A percentile compares a stretch with the other conserved stretches of the same genome.
These are phyloP conservation scores for Drosophila melanosoma DNA, from an alignment of 2,888 invertebrate genomes.

Conservation along the genomic window DNA sequence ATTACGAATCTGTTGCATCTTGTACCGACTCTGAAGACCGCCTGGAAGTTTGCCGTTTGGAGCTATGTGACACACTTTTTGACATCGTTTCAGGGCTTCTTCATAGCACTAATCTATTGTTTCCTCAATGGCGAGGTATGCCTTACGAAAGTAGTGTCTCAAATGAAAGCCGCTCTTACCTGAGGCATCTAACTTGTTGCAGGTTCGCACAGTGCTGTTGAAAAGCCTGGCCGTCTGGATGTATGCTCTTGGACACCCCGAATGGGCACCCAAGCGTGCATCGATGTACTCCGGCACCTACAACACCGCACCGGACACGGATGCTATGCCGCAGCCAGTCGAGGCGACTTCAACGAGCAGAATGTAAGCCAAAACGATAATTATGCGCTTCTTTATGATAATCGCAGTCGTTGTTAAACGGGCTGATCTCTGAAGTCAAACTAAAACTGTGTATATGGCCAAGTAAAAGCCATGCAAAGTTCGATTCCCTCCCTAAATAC, in stretches of 20 bases:
- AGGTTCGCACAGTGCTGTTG: constrained; percentile 85
- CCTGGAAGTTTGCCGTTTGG: constrained; percentile 91
- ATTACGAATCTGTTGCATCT: constrained; percentile 92
- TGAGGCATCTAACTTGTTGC: neutral
- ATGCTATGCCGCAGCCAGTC: constrained; percentile 74
- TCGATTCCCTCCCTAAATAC: neutral
- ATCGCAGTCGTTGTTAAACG: neutral
- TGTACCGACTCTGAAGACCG: constrained; percentile 89
- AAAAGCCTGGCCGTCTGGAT: constrained; percentile 85
- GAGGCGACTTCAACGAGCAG: constrained; percentile 63
- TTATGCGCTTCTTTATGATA: neutral
- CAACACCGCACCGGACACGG: constrained; percentile 84
- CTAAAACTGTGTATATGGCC: neutral
- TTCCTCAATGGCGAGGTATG: constrained; percentile 93
- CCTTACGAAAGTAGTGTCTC: too few species aligned
- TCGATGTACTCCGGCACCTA: constrained; percentile 85
- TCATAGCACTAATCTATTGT: constrained; percentile 92
- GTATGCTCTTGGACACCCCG: constrained; percentile 84
- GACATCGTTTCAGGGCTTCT: constrained; percentile 93
- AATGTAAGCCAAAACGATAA: constrained; percentile 56
- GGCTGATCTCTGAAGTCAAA: neutral
- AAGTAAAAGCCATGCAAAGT: neutral
- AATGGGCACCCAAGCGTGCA: constrained; percentile 84
- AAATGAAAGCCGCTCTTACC: neutral
- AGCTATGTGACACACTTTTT: constrained; percentile 92